Conservation (phyloP, 1,140 invertebrate species). For the Aphis gossypii region DNA sequence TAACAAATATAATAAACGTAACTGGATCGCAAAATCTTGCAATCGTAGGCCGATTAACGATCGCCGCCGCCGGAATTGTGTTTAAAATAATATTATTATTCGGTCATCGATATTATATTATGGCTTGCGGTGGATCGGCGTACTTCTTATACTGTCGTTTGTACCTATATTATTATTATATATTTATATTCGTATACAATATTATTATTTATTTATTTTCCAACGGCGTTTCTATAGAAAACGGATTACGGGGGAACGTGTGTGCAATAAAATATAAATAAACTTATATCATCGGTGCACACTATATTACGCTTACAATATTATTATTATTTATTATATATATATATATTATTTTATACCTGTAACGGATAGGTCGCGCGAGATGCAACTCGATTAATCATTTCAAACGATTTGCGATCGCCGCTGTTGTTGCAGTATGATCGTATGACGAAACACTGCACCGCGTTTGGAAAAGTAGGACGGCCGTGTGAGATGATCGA, state of each 20-base stretch:
- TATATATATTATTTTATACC: background rate
- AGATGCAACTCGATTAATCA: constrained; percentile 31
- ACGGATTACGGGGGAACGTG: background rate
- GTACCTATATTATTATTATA: background rate
- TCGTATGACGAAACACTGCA: background rate
- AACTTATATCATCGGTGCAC: background rate
- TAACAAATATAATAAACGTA: constrained; percentile 19
- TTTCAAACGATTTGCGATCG: background rate
- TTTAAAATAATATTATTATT: constrained; percentile 27
- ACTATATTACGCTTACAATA: background rate
- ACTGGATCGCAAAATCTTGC: constrained; percentile 24
- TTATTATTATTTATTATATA: background rate
- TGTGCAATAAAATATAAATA: background rate
- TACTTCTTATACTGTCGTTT: background rate
- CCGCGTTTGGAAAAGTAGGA: constrained; percentile 27
- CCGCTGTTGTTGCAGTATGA: background rate
- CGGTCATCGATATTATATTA: constrained; percentile 31
- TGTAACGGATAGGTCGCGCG: background rate
- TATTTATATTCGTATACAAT: background rate
- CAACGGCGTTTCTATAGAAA: background rate
- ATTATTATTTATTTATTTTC: constrained; percentile 7
- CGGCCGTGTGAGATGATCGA: constrained; percentile 13
- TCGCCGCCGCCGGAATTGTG: background rate
- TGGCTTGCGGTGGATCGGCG: background rate
- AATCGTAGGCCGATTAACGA: constrained; percentile 25